These are phyloP conservation scores for Andrena camellia DNA, from an alignment of 2,888 invertebrate genomes.

Conservation along the genomic window DNA sequence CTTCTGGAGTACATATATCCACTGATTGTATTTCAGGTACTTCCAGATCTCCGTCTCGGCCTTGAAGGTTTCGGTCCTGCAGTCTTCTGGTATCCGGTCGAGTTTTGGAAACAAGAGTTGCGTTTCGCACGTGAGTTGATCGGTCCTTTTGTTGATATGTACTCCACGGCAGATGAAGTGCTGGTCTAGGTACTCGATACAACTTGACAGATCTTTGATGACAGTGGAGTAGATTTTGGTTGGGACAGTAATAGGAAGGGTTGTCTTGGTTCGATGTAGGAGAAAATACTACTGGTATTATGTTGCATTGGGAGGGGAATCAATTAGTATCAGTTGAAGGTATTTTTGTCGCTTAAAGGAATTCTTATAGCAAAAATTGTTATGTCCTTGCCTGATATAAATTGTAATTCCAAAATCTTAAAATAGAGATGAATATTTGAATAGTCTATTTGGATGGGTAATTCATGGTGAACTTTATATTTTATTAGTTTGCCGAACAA, in stretches of 20 bases:
- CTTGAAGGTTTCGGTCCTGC: too few species aligned
- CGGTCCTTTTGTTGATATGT: too few species aligned
- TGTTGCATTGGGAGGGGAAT: constrained; percentile 18
- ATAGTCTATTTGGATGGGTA: constrained; percentile 8
- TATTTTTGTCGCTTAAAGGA: neutral
- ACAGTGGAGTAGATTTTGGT: constrained; percentile 6
- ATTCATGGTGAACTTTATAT: neutral
- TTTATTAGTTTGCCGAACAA: constrained; percentile 6
- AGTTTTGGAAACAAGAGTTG: too few species aligned
- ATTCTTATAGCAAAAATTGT: constrained; percentile 4
- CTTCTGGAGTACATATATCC: too few species aligned
- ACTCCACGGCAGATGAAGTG: neutral
- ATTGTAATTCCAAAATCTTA: constrained; percentile 1
- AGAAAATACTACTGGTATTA: neutral
- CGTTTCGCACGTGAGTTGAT: too few species aligned
- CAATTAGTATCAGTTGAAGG: neutral
- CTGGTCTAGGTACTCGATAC: constrained; percentile 6
- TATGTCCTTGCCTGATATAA: neutral
- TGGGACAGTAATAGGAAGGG: constrained; percentile 9
- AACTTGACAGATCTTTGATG: neutral
- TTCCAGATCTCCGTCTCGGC: too few species aligned
- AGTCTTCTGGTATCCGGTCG: too few species aligned
- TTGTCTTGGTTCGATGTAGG: constrained; percentile 20
- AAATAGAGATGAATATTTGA: constrained; percentile 1
- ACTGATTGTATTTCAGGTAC: too few species aligned